Evolutionary conservation across 2,797 vertebrate species (phyloP).

Genomic region (Eptatretus atami): DNA sequence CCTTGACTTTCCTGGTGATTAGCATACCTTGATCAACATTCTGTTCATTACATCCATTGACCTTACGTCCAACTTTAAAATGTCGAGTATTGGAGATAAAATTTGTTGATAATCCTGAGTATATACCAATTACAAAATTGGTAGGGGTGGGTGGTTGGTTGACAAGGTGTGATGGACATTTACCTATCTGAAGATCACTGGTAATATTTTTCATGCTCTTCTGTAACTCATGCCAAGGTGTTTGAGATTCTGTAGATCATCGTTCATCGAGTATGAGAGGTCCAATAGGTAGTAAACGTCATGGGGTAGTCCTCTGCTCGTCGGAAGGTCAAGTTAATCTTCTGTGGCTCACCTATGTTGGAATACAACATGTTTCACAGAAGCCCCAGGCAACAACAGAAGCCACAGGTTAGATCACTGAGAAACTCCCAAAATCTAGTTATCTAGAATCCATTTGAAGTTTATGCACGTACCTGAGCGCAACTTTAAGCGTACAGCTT

Average conservation of each 20-base stretch:
- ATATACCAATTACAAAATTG: too few species aligned
- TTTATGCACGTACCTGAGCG: neutral
- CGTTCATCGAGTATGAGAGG: conserved; percentile 11
- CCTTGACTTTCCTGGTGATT: too few species aligned
- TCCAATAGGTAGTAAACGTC: conserved; percentile 11
- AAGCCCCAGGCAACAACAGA: too few species aligned
- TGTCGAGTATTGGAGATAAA: too few species aligned
- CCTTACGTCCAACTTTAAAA: too few species aligned
- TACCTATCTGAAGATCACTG: conserved; percentile 11
- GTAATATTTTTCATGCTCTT: conserved; percentile 11
- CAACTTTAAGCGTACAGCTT: neutral
- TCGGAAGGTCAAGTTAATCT: conserved; percentile 10
- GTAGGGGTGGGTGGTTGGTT: too few species aligned
- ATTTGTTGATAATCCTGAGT: too few species aligned
- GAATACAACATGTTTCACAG: conserved; percentile 6
- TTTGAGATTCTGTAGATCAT: conserved; percentile 10
- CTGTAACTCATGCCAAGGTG: conserved; percentile 10
- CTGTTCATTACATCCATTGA: too few species aligned
- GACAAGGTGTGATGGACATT: conserved; percentile 10
- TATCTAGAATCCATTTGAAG: too few species aligned
- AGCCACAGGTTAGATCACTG: too few species aligned
- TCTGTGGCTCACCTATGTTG: conserved; percentile 13
- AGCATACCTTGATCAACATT: too few species aligned
- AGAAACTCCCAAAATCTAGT: too few species aligned
- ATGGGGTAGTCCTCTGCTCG: conserved; percentile 10